Conservation (phyloP, 2,888 invertebrate genomes). For the Tipula lateralis region DNA sequence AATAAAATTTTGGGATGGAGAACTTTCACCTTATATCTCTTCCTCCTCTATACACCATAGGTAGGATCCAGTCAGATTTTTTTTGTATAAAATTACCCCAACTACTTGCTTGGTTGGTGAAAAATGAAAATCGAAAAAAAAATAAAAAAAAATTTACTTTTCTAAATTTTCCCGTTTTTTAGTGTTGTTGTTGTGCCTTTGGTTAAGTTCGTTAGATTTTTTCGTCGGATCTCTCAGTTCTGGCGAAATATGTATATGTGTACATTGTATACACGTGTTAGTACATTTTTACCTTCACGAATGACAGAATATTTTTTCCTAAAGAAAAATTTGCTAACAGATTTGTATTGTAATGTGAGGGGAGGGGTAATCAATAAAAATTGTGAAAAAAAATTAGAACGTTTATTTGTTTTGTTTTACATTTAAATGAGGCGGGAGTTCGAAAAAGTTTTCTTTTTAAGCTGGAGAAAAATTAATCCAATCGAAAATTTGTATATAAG, state of each 20-base stretch:
- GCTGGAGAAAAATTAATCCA: not conserved
- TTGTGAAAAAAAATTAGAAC: not conserved
- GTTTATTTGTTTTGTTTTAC: not conserved
- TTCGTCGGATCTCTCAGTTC: not conserved
- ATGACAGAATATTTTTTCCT: not conserved
- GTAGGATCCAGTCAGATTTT: not conserved
- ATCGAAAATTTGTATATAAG: not conserved
- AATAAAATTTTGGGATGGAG: not conserved
- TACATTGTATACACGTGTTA: not conserved
- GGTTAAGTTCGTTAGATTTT: not conserved
- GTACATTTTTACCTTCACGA: not conserved
- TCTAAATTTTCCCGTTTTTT: not conserved
- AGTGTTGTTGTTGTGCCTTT: not conserved
- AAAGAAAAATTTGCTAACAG: not conserved
- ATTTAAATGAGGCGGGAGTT: not conserved
- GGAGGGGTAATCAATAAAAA: not conserved
- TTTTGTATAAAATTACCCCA: not conserved
- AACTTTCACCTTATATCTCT: not conserved
- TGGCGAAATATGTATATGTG: not conserved
- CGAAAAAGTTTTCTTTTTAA: no score
- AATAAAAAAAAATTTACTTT: not conserved
- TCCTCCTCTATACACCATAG: no score
- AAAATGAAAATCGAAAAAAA: constrained; percentile 1
- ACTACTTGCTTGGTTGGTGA: not conserved
- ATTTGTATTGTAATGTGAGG: constrained; percentile 12